Base-by-base conservation (phyloP, 2,888 invertebrate genomes). In the Drosophila rubida region DNA sequence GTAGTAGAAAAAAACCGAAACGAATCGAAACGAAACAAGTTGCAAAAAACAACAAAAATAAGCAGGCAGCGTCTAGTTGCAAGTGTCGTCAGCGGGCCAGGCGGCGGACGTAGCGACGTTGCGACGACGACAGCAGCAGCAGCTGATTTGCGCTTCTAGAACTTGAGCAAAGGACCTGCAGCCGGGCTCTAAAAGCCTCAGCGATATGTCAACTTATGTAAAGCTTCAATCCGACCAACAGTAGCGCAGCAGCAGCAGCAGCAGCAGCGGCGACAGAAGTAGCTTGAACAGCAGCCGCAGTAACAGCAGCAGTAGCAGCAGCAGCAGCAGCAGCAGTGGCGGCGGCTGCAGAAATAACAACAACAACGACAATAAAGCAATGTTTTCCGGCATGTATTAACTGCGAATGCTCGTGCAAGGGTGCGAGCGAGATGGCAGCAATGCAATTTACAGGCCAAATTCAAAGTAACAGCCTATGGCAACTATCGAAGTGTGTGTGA, bases 141-240 rank as follows among this genome's bases (percentile, higher is more conserved):
- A 86, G 82, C 86, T 82, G 82, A 82, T 86, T 61, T 13, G 55
- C 67, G 70, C 68, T 45, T 57, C 61, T 48, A 78, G 78, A 83
- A 86, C 83, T 78, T 83, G 78, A 66, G 80, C 86, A 80, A 77
- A 82, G 83, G 82, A 82, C 86, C 86, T 86, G 86, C 82, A 86
- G 74, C 83, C 80, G 80, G 78, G 80, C 74, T 83, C 82, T 83
- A 65, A 82, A 71, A 79, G 67, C 61, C 69, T 55, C 60, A 53
- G 50, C 68, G 64, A 68, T 59, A 81, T 84, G 85, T 81, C 80
- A 81, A 81, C 85, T 84, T 81, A 84, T 81, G 82, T 81, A 84
- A 80, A 82, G 78, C 80, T 80, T 70, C 63, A 73, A 51, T 39
- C 13, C 32, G 16, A 23, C 35, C 30, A 49, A 27, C 67, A 44